A percentile compares a stretch with the other conserved stretches of the same genome.
These are phyloP conservation scores for Cataglyphis altisquamis DNA, from an alignment of 2,888 invertebrate genomes.

Conservation along the genomic window DNA sequence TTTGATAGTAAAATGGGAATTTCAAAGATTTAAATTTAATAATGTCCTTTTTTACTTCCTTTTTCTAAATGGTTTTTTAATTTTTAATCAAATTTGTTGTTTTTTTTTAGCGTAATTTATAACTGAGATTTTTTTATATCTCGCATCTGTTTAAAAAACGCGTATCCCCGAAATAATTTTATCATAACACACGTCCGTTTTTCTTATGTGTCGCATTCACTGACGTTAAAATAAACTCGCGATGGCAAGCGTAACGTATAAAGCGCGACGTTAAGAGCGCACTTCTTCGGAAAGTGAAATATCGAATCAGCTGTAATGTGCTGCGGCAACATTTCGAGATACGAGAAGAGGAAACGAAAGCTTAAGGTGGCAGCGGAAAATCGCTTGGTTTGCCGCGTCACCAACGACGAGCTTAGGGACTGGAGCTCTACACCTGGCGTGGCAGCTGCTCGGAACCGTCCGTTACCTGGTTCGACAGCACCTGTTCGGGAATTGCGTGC, in stretches of 20 bases:
- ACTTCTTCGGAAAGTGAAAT: not conserved
- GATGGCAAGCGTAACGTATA: not conserved
- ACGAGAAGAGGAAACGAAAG: conserved; percentile 46
- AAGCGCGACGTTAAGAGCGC: not conserved
- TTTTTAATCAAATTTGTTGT: not conserved
- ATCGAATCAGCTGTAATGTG: conserved; percentile 2
- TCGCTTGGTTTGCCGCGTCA: conserved; percentile 56
- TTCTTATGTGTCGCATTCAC: not conserved
- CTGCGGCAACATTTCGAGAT: not conserved
- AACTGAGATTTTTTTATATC: not conserved
- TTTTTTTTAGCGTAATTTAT: not conserved
- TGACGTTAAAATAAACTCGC: not conserved
- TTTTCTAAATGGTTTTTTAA: not conserved
- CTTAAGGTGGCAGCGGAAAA: conserved; percentile 61
- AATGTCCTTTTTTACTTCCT: not conserved
- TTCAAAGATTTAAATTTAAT: not conserved
- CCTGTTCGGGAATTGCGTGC: conserved; percentile 83
- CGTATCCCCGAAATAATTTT: not conserved
- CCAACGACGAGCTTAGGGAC: conserved; percentile 47
- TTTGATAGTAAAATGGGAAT: conserved; percentile 1
- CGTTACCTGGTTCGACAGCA: conserved; percentile 83
- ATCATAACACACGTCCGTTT: not conserved
- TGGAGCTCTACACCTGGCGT: conserved; percentile 82
- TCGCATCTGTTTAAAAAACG: too few relatives aligned
- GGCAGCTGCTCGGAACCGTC: conserved; percentile 83